Evolutionary conservation across 2,113 vertebrate species (phyloP).

Genomic region (Campylomormyrus numenius): DNA sequence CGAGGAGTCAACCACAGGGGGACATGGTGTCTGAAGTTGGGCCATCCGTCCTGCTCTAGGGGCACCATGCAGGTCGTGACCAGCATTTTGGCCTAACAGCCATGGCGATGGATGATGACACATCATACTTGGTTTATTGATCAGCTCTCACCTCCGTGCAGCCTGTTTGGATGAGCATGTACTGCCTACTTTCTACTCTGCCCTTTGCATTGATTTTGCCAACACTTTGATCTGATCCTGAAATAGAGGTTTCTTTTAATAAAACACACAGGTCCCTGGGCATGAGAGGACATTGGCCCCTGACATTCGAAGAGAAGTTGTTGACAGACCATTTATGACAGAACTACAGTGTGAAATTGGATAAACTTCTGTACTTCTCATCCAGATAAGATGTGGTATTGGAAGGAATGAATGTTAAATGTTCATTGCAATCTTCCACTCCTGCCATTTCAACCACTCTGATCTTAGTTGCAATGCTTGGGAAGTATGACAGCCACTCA

Average conservation of each 20-base stretch:
- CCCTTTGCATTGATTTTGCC: constrained; percentile 37
- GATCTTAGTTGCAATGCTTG: background rate
- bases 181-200: constrained; percentile 45
- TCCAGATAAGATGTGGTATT: background rate
- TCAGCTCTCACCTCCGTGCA: background rate
- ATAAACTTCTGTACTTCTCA: background rate
- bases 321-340: background rate
- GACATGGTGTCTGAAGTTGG: background rate
- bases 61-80: constrained; percentile 52
- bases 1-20: background rate
- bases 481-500: background rate
- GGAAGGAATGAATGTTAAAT: background rate
- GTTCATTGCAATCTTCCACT: background rate
- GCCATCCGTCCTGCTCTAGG: constrained; percentile 48
- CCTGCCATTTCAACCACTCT: background rate
- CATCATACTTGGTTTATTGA: constrained; percentile 29
- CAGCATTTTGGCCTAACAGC: constrained; percentile 60
- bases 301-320: background rate
- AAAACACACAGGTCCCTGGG: background rate
- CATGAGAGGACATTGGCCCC: background rate
- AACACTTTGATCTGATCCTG: constrained; percentile 33
- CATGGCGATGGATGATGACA: constrained; percentile 73
- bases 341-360: background rate
- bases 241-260: constrained; percentile 12
- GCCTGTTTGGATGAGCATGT: background rate